Evolutionary conservation across 2,797 vertebrate genomes (phyloP), one percentile per base, ranked within the genome.

Genomic region (Hypotaenidia okinawae): DNA sequence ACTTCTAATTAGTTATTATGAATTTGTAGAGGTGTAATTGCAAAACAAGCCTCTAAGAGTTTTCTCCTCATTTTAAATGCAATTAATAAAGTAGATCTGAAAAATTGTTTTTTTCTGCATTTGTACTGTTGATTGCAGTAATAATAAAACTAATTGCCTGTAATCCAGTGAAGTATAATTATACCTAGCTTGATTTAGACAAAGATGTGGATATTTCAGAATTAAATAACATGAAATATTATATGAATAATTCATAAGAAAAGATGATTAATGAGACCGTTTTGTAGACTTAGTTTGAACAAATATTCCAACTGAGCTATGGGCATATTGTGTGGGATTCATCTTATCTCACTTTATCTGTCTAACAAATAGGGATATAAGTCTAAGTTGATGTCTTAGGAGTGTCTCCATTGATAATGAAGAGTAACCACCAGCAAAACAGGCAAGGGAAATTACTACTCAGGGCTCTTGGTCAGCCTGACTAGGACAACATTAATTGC

Each of bases 161-260:
- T 83, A 96, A 96, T 95, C 55, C 51, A 80, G 84, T 91, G 76
- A 94, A 95, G 66, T 87, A 70, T 96, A 96, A 95, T 95, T 94
- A 86, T 68, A 94, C 30, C 74, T 94, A 74, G 14, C 58, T 92
- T 94, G 76, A 91, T 95, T 93, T 88, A 78, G 76, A 93, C 62
- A 95, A 95, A 95, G 74, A 78, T 61, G 55, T 66, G 62, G 72
- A 62, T 92, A 82, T 81, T 88, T 84, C 35, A 57, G 61, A 82
- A 89, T 69, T 87, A 89, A 75, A 88, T 84, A 84, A 30, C 63
- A 93, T 64, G 47, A 91, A 82, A 6, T 45, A 55, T 37, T 89
- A 4, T 47, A 92, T 94, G 78, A 96, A 95, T 94, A 94, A 94
- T 96, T 96, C 37, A 95, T 86, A 79, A 76, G 52, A 72, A 63